These are phyloP conservation scores for Cosmia pyralina DNA, from an alignment of 2,888 invertebrate genomes.

Conservation along the genomic window DNA sequence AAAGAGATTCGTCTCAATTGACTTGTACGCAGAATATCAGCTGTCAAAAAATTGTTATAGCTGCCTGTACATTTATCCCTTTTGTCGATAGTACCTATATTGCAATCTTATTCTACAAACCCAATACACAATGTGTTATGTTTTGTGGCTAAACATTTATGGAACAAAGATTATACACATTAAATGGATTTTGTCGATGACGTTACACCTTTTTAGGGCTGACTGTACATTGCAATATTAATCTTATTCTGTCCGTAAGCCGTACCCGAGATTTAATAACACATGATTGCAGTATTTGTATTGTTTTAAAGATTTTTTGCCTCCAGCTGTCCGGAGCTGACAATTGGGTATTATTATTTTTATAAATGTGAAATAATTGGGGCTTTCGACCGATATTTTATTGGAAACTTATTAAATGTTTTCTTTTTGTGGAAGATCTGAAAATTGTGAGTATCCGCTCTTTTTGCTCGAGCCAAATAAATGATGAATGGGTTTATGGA, in stretches of 20 bases:
- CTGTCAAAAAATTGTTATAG: not conserved
- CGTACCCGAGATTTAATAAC: slow-evolving; percentile 51
- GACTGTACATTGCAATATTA: slow-evolving; percentile 31
- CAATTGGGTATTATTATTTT: slow-evolving; percentile 44
- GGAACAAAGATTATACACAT: too few species aligned
- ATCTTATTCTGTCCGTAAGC: slow-evolving; percentile 42
- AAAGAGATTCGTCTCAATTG: not conserved
- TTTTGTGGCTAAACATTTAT: not conserved
- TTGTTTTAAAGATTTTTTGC: slow-evolving; percentile 53
- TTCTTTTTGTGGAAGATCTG: slow-evolving; percentile 2
- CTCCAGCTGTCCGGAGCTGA: slow-evolving; percentile 21
- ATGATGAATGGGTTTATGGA: not conserved
- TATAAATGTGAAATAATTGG: slow-evolving; percentile 43
- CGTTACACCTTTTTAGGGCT: not conserved
- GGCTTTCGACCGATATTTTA: slow-evolving; percentile 37
- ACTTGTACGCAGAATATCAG: not conserved
- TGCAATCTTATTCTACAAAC: too few species aligned
- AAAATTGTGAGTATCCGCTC: not conserved
- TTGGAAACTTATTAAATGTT: slow-evolving; percentile 17
- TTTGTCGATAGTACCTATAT: not conserved
- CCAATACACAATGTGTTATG: not conserved
- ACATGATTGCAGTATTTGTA: slow-evolving; percentile 55
- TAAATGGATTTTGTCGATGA: not conserved
- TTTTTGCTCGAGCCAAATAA: not conserved
- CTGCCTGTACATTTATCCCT: not conserved